These are phyloP conservation scores for Sphaerodactylus townsendi DNA, from an alignment of 2,113 vertebrate genomes.

Conservation along the genomic window DNA sequence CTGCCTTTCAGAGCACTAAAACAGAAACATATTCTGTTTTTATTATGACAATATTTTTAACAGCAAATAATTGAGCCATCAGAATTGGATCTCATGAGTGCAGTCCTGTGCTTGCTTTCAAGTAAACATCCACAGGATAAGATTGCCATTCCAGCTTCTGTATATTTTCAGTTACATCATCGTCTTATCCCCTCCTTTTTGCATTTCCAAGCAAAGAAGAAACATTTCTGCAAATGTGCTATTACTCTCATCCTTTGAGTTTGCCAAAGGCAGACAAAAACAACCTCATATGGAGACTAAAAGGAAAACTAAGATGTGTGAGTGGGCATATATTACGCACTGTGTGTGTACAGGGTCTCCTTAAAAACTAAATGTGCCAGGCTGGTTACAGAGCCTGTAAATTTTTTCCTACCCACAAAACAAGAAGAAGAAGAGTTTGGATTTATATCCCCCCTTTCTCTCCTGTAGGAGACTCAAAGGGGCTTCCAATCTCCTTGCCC, in stretches of 20 bases:
- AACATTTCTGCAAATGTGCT: background rate
- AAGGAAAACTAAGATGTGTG: conserved; percentile 4
- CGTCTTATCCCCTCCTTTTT: background rate
- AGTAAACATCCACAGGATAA: background rate
- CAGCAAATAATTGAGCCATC: background rate
- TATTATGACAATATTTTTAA: background rate
- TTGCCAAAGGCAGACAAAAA: background rate
- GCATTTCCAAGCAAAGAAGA: background rate
- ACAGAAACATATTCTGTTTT: background rate
- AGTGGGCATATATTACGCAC: background rate
- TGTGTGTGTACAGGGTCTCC: background rate
- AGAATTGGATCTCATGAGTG: background rate
- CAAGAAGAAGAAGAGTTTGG: too few relatives aligned
- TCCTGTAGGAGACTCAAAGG: too few relatives aligned
- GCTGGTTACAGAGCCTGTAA: background rate
- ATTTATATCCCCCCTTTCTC: too few relatives aligned
- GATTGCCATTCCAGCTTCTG: background rate
- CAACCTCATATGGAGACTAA: background rate
- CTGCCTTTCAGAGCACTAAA: background rate
- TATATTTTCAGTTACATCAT: background rate
- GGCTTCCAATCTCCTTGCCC: too few relatives aligned
- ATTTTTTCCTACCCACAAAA: background rate
- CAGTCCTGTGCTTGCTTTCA: background rate
- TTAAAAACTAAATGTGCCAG: background rate
- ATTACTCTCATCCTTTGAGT: background rate